Conservation (phyloP, 35 echinoderm and acorn worm species). For the Ophioderma brevispina region DNA sequence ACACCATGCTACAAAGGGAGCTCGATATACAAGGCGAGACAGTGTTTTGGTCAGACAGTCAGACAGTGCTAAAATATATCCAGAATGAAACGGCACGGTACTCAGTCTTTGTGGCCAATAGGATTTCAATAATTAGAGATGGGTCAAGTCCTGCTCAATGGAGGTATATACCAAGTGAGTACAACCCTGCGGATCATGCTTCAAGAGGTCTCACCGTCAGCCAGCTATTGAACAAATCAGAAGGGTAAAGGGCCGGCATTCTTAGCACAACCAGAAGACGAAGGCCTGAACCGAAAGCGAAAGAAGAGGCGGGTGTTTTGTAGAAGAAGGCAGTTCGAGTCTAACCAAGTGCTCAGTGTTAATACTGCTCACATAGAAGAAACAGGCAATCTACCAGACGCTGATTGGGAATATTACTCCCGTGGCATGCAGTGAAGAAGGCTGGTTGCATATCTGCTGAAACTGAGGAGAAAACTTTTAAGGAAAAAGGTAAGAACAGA, state of each 20-base stretch:
- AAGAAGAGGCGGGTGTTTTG: too few species aligned
- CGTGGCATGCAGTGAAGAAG: neutral
- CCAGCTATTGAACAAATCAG: neutral
- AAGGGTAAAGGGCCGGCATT: neutral
- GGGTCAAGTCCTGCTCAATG: conserved; percentile 16
- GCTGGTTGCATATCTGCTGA: neutral
- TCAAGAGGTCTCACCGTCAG: conserved; percentile 25
- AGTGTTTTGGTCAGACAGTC: too few species aligned
- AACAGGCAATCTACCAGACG: neutral
- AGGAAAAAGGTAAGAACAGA: neutral
- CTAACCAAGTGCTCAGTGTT: too few species aligned
- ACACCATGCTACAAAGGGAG: conserved; percentile 19
- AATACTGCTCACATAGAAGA: neutral
- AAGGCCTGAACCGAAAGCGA: neutral
- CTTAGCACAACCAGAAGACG: neutral
- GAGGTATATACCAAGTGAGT: neutral
- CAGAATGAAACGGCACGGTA: conserved; percentile 31
- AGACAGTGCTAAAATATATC: conserved; percentile 51
- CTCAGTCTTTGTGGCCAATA: conserved; percentile 37
- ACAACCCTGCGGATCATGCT: conserved; percentile 34
- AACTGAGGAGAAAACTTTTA: neutral
- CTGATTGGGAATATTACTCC: neutral
- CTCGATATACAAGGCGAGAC: neutral
- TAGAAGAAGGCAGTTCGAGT: too few species aligned
- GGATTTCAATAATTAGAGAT: conserved; percentile 24